Evolutionary conservation across 2,888 invertebrate genomes (phyloP), one percentile per base, ranked within the genome.

Genomic region (Plagodis dolabraria): DNA sequence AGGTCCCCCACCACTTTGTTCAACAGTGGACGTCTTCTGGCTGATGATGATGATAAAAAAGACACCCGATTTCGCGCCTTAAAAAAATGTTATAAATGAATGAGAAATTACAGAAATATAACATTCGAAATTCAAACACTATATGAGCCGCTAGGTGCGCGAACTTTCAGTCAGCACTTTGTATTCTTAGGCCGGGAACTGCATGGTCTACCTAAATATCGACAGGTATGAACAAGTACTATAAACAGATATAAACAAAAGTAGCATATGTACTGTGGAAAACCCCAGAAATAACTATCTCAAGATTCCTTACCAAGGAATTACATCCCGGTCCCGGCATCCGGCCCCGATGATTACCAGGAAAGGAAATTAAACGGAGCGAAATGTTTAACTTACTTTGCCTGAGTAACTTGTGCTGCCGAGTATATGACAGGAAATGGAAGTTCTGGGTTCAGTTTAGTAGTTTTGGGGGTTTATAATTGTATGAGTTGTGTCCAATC

Each of bases 321-420:
- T 46, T 49, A 48, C 33, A 49, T 33, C 48, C 38, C 22, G 22
- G 22, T 22, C 53, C 45, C 11, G 47, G 35, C 40, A 45, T 38
- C 22, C 47, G 54, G 52, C 7, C 10, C 46, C 59, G 46, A 42
- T 54, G 54, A 59, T 59, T 59, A 36, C 54, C 33, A 45, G 48
- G 52, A 54, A 60, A 53, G 69, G 64, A 67, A 69, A 69, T 67
- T 63, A 66, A 64, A 64, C 63, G 61, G 60, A 56, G 57, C 56
- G 59, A 51, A 64, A 47, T 38, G 53, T 50, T 22, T 22, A 22
- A 22, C 22, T 22, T 22, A 22, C 22, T 22, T 22, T 22, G 22
- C 22, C 22, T 2, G 1, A 22, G 22, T 22, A 22, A 22, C 22
- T 22, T 22, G 22, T 22, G 52, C 46, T 34, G 51, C 46, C 52